Conservation (phyloP, 2,888 invertebrate genomes). For the Incurvaria masculella region DNA sequence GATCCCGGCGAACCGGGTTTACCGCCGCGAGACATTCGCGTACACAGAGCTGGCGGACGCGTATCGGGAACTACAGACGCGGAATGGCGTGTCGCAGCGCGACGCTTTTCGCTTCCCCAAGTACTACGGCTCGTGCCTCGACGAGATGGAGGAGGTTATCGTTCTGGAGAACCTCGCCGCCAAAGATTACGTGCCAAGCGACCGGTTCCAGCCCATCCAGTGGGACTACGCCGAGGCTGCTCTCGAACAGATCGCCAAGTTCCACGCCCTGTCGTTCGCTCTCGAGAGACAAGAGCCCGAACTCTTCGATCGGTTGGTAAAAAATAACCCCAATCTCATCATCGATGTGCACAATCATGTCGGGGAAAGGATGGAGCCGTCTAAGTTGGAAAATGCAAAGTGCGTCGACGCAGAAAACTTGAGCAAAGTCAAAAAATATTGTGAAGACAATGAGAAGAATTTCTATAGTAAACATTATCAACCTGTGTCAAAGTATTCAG, state of each 20-base stretch:
- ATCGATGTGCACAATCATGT: not conserved
- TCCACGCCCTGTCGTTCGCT: constrained; percentile 20
- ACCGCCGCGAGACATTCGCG: not conserved
- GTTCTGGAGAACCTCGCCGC: constrained; percentile 15
- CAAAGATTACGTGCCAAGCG: constrained; percentile 13
- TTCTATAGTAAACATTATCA: not conserved
- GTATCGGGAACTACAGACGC: constrained; percentile 8
- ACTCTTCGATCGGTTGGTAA: not conserved
- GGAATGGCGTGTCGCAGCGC: constrained; percentile 6
- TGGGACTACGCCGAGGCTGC: constrained; percentile 14
- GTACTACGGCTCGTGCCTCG: constrained; percentile 6
- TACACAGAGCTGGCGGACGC: not conserved
- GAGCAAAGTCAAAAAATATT: not conserved
- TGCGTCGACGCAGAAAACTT: not conserved
- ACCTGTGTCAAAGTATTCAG: not conserved
- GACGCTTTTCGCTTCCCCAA: constrained; percentile 10
- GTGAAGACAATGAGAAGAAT: not conserved
- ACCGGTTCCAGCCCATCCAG: constrained; percentile 13
- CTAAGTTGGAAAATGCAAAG: too few species aligned
- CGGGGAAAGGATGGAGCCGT: not conserved
- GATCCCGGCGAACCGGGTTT: not conserved
- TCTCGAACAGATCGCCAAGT: constrained; percentile 17
- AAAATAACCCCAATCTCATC: not conserved
- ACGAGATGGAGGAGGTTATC: constrained; percentile 10
- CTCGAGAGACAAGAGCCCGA: not conserved